phyloP scores from a whole-genome alignment of 2,113 vertebrate genomes.

The Verasper variegatus region DNA sequence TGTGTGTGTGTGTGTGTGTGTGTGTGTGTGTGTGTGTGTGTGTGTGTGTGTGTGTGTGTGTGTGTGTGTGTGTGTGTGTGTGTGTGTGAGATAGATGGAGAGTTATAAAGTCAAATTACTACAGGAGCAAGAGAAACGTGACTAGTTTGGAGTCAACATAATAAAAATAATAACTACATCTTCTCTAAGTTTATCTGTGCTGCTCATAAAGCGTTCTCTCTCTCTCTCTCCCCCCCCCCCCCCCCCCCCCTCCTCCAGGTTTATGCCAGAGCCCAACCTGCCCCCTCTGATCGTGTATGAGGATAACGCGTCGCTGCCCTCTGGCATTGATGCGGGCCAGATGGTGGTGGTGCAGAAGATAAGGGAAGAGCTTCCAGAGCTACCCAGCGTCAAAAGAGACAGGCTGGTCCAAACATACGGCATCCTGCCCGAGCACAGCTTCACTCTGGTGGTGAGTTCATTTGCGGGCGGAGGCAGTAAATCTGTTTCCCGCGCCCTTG shows the following conservation, averaged over 20 bases:
- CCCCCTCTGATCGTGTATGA: slow-evolving; percentile 93
- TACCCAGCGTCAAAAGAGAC: slow-evolving; percentile 87
- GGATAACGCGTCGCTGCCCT: slow-evolving; percentile 82
- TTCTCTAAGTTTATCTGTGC: slow-evolving; percentile 22
- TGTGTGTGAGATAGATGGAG: slow-evolving; percentile 10
- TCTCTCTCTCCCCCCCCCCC: no score
- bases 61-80: slow-evolving; percentile 5
- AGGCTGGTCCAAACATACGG: slow-evolving; percentile 86
- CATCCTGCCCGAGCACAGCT: slow-evolving; percentile 93
- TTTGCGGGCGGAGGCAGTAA: not conserved
- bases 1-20: not conserved
- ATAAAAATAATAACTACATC: not conserved
- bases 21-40: slow-evolving; percentile 5
- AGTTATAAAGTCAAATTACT: slow-evolving; percentile 33
- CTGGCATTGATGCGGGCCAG: slow-evolving; percentile 80
- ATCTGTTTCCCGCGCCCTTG: not conserved
- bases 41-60: not conserved
- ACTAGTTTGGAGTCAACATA: slow-evolving; percentile 14
- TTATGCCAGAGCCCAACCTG: slow-evolving; percentile 98
- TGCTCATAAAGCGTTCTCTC: slow-evolving; percentile 44
- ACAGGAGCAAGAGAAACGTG: slow-evolving; percentile 33
- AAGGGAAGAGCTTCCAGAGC: slow-evolving; percentile 87
- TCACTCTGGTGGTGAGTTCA: slow-evolving; percentile 89
- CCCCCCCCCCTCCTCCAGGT: slow-evolving; percentile 78
- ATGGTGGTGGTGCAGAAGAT: slow-evolving; percentile 89